Evolutionary conservation across 2,113 vertebrate genomes (phyloP).

Genomic region (Gobiocypris rarus): DNA sequence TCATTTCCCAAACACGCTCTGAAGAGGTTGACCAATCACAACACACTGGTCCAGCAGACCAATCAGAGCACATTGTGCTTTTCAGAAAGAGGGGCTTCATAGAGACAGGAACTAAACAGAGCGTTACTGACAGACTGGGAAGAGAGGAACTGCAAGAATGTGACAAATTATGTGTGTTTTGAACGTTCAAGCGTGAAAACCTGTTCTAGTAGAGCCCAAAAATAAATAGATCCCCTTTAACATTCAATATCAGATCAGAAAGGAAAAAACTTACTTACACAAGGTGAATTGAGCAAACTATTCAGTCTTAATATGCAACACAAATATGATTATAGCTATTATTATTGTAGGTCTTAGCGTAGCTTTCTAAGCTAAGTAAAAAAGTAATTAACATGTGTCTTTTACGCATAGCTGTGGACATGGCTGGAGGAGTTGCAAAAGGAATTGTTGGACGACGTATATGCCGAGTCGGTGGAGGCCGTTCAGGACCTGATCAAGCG

Average conservation of each 20-base stretch:
- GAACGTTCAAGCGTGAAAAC: too few species aligned
- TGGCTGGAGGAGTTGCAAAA: conserved; percentile 99
- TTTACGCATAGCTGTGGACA: conserved; percentile 86
- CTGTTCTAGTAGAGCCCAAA: too few species aligned
- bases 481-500: conserved; percentile 98
- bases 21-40: too few species aligned
- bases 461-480: conserved; percentile 96
- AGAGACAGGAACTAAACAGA: too few species aligned
- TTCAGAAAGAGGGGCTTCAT: too few species aligned
- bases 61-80: too few species aligned
- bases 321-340: background rate
- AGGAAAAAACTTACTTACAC: background rate
- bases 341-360: too few species aligned
- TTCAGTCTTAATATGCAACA: background rate
- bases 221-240: background rate
- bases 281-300: background rate
- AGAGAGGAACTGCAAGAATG: too few species aligned
- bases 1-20: too few species aligned
- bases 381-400: background rate
- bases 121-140: too few species aligned
- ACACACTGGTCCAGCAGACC: too few species aligned
- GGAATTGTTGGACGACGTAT: conserved; percentile 96
- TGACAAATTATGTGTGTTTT: too few species aligned
- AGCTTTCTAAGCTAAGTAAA: background rate
- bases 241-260: background rate